Percentiles rank a stretch among this genome's conserved stretches.
Conservation (phyloP, 2,113 vertebrate genomes). For the Peucedramus taeniatus region DNA sequence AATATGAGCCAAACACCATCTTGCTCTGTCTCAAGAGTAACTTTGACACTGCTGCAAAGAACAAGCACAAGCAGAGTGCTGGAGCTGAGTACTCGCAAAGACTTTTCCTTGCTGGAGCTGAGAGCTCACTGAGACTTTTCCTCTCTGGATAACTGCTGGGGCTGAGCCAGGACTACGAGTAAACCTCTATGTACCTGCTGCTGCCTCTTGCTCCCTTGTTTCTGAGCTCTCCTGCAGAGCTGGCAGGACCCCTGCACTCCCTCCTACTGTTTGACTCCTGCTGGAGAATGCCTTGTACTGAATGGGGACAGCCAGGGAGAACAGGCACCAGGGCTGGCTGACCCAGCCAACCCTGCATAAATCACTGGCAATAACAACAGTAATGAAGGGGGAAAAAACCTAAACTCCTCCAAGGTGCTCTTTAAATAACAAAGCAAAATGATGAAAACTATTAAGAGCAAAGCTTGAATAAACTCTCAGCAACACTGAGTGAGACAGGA, state of each 20-base stretch:
- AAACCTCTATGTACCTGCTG: background rate
- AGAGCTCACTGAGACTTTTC: background rate
- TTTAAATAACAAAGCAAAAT: background rate
- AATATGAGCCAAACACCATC: background rate
- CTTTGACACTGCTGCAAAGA: background rate
- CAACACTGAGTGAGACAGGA: background rate
- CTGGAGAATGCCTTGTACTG: background rate
- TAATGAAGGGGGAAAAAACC: background rate
- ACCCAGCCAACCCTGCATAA: background rate
- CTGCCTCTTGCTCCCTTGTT: background rate
- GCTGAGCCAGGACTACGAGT: rapidly evolving
- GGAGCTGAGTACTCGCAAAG: background rate
- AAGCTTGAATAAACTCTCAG: background rate
- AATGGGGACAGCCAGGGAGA: background rate
- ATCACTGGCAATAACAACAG: background rate
- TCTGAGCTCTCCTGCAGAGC: background rate
- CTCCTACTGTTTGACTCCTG: background rate
- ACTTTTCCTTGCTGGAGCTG: background rate
- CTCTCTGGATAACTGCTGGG: background rate
- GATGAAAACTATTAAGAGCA: background rate
- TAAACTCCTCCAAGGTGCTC: background rate
- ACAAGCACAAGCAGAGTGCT: background rate
- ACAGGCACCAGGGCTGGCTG: background rate
- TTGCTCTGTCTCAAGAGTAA: background rate
- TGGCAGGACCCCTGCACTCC: background rate